Conservation (phyloP, 2,797 vertebrate genomes). For the Lepilemur septentrionalis region DNA sequence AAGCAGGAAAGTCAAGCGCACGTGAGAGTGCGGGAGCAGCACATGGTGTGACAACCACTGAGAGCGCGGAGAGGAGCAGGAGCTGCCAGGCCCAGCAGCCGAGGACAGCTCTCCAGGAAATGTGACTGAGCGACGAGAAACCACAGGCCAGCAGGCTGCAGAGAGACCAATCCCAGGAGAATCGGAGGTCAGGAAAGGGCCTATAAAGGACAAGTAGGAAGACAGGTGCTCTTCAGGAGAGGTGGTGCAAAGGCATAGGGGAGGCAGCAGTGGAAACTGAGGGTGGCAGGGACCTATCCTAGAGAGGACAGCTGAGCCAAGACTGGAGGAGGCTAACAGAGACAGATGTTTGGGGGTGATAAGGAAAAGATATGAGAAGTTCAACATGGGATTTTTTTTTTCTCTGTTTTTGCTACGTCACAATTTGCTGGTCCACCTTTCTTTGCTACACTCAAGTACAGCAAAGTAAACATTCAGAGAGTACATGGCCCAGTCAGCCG, state of each 20-base stretch:
- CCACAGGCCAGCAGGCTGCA: no score
- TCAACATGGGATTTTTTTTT: background rate
- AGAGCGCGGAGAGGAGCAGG: rapidly evolving
- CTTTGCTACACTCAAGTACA: background rate
- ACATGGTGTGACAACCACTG: background rate
- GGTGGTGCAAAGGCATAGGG: background rate
- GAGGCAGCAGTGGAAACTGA: background rate
- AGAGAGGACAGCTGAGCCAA: background rate
- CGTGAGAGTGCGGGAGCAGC: background rate
- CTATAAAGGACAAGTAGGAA: background rate
- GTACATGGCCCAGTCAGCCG: background rate
- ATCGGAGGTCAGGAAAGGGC: rapidly evolving
- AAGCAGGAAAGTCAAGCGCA: background rate
- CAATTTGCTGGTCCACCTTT: background rate
- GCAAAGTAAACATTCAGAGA: background rate
- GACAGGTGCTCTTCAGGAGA: background rate
- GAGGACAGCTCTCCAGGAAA: background rate
- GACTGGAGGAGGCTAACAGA: background rate
- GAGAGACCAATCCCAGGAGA: background rate
- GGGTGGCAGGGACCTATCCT: rapidly evolving
- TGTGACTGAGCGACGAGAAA: background rate
- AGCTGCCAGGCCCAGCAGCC: background rate
- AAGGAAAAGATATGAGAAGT: background rate
- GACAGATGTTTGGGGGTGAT: background rate
- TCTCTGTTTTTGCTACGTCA: background rate